phyloP scores from a whole-genome alignment of 2,797 vertebrate genomes.

The Loris lydekkerianus region DNA sequence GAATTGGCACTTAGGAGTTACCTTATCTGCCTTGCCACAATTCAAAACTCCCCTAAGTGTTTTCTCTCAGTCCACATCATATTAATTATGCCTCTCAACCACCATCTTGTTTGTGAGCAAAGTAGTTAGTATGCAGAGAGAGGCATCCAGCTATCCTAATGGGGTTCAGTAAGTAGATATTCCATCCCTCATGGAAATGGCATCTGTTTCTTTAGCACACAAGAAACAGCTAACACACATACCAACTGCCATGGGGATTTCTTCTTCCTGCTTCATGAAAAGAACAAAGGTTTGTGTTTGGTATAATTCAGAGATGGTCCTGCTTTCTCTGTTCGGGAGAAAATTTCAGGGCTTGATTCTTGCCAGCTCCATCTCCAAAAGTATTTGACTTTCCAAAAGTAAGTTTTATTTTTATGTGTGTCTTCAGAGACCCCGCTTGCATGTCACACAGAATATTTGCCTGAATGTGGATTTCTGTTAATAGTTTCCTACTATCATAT shows the following conservation, averaged over 20 bases:
- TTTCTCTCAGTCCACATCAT: constrained; percentile 71
- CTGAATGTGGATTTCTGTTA: neutral
- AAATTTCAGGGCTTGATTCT: constrained; percentile 16
- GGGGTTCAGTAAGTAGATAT: neutral
- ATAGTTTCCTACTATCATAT: neutral
- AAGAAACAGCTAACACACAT: neutral
- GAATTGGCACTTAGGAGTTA: constrained; percentile 77
- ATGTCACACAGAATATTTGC: neutral
- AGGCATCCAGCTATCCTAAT: neutral
- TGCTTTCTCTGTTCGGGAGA: constrained; percentile 31
- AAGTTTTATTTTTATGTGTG: neutral
- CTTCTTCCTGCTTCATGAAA: neutral
- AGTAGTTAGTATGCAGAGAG: constrained; percentile 68
- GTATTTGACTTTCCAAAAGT: neutral
- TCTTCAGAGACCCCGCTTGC: neutral
- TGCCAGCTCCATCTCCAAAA: constrained; percentile 11
- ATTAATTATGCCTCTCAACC: constrained; percentile 72
- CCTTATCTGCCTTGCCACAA: constrained; percentile 82
- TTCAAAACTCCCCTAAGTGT: constrained; percentile 78
- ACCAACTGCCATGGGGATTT: neutral
- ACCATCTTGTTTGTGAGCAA: constrained; percentile 76
- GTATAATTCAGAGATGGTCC: neutral
- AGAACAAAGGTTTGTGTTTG: constrained; percentile 48
- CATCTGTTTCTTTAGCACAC: neutral
- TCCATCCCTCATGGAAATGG: constrained; percentile 28